Base-by-base conservation (phyloP, 1,140 invertebrate species). In the Hyles vespertilio region DNA sequence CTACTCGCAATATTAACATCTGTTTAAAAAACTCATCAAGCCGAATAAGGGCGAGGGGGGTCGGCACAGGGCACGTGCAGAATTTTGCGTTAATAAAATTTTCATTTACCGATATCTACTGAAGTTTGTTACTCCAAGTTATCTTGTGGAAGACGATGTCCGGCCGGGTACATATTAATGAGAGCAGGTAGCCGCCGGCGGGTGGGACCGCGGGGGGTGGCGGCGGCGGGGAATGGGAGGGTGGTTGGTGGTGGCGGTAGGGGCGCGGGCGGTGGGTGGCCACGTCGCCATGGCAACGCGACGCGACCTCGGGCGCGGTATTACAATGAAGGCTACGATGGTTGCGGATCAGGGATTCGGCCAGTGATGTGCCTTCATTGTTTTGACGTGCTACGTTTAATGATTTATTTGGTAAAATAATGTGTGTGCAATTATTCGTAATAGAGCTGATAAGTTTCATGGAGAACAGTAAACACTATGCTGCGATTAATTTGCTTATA, bases 131-230 rank as follows among this genome's bases (percentile, higher is more conserved):
- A 58, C 65, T 61, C 56, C 51, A 61, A 70, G 69, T 67, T 74
- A 75, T 77, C 73, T 62, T 43, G 56, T 50, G 51, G 60, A 77
- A 79, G 79, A 79, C 74, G 72, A 64, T 80, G 74, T 75, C 78
- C 79, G 70, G 79, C 59, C 70, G 70, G 79, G 84, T 82, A 85
- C 79, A 81, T 84, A 84, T 84, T 85, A 84, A 85, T 84, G 82
- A 85, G 77, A 76, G 79, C 77, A 82, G 81, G 81, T 81, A 74
- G 72, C 50, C 10, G 62, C 60, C 12, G 49, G 9, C 34, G 45
- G 56, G 45, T 9, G 56, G 3, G 7, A 12, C 44, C n/a, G 45
- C n/a, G 11, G 11, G 22, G 5, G 55, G 51, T 10, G 44, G 67
- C 55, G 69, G 34, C 45, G 51, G 45, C 3, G 56, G 6, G 7